These are phyloP conservation scores for Tetrao urogallus DNA, from an alignment of 2,113 vertebrate species.

Conservation along the genomic window DNA sequence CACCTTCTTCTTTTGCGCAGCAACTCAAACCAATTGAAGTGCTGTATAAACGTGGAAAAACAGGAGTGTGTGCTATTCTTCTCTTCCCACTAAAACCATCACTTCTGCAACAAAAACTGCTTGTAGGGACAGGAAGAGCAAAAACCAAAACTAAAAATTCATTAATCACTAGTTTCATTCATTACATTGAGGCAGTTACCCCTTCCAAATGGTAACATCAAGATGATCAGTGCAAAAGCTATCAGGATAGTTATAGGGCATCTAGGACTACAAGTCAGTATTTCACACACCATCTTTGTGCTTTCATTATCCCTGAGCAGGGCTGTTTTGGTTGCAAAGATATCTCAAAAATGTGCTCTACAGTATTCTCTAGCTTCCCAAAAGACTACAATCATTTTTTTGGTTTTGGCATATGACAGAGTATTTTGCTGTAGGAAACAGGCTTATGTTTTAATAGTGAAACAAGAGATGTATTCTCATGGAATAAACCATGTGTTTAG, in stretches of 20 bases:
- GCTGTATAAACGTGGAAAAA: background rate
- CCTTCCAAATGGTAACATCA: background rate
- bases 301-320: background rate
- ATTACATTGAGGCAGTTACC: background rate
- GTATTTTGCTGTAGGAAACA: background rate
- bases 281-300: background rate
- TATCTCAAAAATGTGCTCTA: background rate
- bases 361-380: background rate
- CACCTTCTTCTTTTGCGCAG: background rate
- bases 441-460: background rate
- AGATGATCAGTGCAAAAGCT: constrained; percentile 1
- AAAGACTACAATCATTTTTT: background rate
- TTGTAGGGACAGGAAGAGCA: background rate
- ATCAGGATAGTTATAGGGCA: background rate
- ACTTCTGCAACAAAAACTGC: background rate
- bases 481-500: background rate
- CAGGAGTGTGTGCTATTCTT: rapidly evolving
- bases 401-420: background rate
- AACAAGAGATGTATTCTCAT: background rate
- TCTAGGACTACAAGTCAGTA: background rate
- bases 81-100: background rate
- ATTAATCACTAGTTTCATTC: background rate
- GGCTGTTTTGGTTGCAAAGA: background rate
- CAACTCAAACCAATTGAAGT: background rate
- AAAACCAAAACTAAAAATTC: background rate